Evolutionary conservation across 2,113 vertebrate species (phyloP).

Genomic region (Poeciliopsis occidentalis): DNA sequence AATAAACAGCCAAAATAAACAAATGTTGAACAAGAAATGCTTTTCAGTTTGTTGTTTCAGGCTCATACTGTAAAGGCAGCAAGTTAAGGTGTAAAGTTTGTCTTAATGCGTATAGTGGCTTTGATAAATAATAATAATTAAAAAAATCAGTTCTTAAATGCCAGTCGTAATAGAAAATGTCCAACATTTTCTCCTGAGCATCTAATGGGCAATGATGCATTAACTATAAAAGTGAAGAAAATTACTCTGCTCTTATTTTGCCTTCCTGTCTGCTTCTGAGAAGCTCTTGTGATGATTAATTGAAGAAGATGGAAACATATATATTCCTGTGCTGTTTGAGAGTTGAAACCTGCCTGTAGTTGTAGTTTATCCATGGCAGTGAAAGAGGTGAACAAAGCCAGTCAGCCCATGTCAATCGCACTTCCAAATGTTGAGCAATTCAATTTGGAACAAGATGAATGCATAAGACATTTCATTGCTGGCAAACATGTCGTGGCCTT

Average conservation of each 20-base stretch:
- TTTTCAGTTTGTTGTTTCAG: background rate
- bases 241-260: background rate
- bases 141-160: slow-evolving; percentile 2
- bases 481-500: too few species aligned
- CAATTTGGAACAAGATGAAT: too few species aligned
- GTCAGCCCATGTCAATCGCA: too few species aligned
- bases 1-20: background rate
- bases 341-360: too few species aligned
- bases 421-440: too few species aligned
- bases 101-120: background rate
- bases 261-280: background rate
- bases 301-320: slow-evolving; percentile 8
- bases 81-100: background rate
- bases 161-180: slow-evolving; percentile 3
- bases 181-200: background rate
- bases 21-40: background rate
- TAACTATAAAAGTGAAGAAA: background rate
- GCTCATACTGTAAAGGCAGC: background rate
- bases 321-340: slow-evolving; percentile 1
- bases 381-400: too few species aligned
- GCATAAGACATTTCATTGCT: too few species aligned
- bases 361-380: too few species aligned
- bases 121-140: background rate
- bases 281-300: slow-evolving; percentile 14
- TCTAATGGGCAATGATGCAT: slow-evolving; percentile 3